Conservation (phyloP, 2,888 invertebrate species). For the Drosophila histrio region DNA sequence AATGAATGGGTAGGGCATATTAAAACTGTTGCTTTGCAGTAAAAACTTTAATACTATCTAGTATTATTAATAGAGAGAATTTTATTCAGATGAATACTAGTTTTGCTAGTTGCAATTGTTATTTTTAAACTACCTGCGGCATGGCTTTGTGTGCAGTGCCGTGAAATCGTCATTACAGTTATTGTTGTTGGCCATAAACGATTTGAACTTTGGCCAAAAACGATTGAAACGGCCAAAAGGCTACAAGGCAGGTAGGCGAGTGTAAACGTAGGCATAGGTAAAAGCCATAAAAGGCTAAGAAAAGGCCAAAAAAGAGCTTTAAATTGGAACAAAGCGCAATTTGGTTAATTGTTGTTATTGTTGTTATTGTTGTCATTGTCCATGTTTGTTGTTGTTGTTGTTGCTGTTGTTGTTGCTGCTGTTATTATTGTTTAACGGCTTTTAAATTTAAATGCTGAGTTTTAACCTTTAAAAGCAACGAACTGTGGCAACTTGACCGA, state of each 20-base stretch:
- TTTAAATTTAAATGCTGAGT: slow-evolving; percentile 68
- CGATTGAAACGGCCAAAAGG: slow-evolving; percentile 30
- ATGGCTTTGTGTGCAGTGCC: slow-evolving; percentile 9
- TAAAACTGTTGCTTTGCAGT: background rate
- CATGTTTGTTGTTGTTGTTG: slow-evolving; percentile 37
- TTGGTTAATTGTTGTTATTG: slow-evolving; percentile 54
- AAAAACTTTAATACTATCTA: background rate
- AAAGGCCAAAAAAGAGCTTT: slow-evolving; percentile 8
- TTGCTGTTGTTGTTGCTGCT: slow-evolving; percentile 33
- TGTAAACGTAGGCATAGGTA: slow-evolving; percentile 35
- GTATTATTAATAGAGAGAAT: background rate
- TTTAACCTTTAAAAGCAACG: slow-evolving; percentile 71
- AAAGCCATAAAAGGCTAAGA: slow-evolving; percentile 14
- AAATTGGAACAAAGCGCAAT: slow-evolving; percentile 71
- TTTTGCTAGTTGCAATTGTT: background rate
- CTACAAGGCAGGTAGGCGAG: slow-evolving; percentile 15
- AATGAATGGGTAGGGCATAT: no score
- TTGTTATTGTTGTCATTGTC: slow-evolving; percentile 41
- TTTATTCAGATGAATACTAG: background rate
- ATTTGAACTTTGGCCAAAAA: slow-evolving; percentile 60
- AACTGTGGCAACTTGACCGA: slow-evolving; percentile 40
- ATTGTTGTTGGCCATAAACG: slow-evolving; percentile 38
- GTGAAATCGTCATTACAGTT: slow-evolving; percentile 10
- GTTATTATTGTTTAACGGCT: slow-evolving; percentile 49
- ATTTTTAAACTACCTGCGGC: background rate